These are phyloP conservation scores for Laterallus jamaicensis DNA, from an alignment of 2,113 vertebrate species.

Conservation along the genomic window DNA sequence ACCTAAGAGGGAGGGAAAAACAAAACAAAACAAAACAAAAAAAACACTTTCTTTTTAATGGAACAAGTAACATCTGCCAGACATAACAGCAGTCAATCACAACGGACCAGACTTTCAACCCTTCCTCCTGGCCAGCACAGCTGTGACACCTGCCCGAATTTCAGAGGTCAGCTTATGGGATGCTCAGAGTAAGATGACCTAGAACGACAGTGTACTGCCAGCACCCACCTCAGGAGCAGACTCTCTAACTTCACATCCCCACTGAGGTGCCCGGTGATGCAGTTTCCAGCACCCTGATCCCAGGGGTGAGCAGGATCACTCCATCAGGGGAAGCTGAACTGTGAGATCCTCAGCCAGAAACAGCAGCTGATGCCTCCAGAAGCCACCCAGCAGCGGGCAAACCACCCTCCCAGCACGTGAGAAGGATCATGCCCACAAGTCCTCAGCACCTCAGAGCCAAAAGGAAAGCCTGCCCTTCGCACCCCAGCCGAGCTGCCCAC, in stretches of 20 bases:
- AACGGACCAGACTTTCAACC: constrained; percentile 38
- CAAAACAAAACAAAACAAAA: constrained; percentile 46
- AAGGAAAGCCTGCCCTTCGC: neutral
- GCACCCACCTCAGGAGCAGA: neutral
- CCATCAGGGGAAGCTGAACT: neutral
- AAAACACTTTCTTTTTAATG: constrained; percentile 58
- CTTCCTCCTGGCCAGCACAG: neutral
- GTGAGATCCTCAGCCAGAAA: neutral
- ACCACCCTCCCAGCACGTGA: neutral
- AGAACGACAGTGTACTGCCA: neutral
- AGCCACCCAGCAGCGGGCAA: neutral
- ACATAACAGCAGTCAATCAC: constrained; percentile 61
- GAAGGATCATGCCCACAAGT: neutral
- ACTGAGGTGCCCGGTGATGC: neutral
- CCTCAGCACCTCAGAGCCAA: neutral
- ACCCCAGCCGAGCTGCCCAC: neutral
- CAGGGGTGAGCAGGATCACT: neutral
- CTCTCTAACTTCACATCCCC: neutral
- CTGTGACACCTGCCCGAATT: neutral
- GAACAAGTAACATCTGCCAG: constrained; percentile 61
- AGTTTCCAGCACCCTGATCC: neutral
- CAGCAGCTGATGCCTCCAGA: neutral
- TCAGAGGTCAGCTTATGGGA: neutral
- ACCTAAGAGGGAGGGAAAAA: constrained; percentile 80
- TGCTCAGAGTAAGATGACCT: neutral